These are phyloP conservation scores for Mystacides longicornis DNA, from an alignment of 2,888 invertebrate species.

Conservation along the genomic window DNA sequence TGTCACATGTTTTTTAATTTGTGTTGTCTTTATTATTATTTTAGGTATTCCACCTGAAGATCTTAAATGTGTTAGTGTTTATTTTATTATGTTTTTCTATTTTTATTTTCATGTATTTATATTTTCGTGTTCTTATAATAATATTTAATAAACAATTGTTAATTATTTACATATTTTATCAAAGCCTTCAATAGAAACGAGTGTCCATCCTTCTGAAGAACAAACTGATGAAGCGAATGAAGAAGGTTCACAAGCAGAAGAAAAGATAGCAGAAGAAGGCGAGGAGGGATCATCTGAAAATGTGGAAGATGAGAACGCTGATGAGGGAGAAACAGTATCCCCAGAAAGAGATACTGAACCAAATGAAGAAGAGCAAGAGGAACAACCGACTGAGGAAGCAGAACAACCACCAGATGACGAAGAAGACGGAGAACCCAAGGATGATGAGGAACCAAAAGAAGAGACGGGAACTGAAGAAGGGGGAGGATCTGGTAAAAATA, in stretches of 20 bases:
- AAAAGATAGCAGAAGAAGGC: background rate
- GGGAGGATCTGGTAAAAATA: too few relatives aligned
- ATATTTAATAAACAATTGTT: background rate
- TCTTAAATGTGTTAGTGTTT: background rate
- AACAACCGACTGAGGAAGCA: constrained; percentile 26
- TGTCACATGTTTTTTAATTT: too few relatives aligned
- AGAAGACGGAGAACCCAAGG: constrained; percentile 25
- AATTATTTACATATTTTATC: background rate
- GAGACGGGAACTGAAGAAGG: constrained; percentile 4
- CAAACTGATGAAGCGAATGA: background rate
- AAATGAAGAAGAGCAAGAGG: constrained; percentile 21
- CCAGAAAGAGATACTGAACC: constrained; percentile 3
- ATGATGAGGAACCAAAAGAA: constrained; percentile 22
- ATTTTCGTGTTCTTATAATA: too few relatives aligned
- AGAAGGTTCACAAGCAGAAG: background rate
- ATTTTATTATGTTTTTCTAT: background rate
- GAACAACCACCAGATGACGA: constrained; percentile 20
- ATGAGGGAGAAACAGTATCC: background rate
- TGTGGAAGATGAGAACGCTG: background rate
- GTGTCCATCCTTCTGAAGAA: background rate
- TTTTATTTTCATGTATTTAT: background rate
- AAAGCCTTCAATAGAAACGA: background rate
- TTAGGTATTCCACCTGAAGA: background rate
- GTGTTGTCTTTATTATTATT: too few relatives aligned
- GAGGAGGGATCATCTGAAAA: constrained; percentile 1